phyloP scores from a whole-genome alignment of 2,797 vertebrate species.

The Lophius americanus region DNA sequence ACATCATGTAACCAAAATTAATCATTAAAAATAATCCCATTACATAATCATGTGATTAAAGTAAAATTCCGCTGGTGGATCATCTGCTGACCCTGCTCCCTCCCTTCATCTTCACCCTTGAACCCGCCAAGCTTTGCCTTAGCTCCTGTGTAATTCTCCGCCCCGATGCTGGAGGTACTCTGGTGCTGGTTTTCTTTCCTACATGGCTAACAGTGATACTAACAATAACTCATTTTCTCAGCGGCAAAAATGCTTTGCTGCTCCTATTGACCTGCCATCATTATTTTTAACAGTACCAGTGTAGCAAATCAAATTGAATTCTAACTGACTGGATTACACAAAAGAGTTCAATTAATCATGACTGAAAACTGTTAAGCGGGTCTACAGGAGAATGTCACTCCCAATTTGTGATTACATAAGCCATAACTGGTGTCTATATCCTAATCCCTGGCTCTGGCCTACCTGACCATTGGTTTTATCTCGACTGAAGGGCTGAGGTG shows the following conservation, averaged over 20 bases:
- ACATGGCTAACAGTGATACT: constrained; percentile 75
- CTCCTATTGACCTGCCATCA: constrained; percentile 57
- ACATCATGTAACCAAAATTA: constrained; percentile 1
- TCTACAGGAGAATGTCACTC: constrained; percentile 47
- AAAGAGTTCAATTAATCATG: constrained; percentile 6
- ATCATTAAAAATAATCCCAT: background rate
- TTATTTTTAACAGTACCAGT: background rate
- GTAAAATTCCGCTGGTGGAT: constrained; percentile 30
- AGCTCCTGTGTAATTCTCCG: constrained; percentile 66
- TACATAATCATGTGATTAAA: background rate
- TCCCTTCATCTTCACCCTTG: constrained; percentile 45
- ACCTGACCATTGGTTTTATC: constrained; percentile 81
- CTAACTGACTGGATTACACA: constrained; percentile 10
- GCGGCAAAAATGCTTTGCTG: constrained; percentile 55
- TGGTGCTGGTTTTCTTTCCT: constrained; percentile 86
- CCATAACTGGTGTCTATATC: constrained; percentile 53
- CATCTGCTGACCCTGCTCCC: constrained; percentile 39
- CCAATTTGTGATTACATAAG: constrained; percentile 24
- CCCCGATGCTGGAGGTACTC: constrained; percentile 74
- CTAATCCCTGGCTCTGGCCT: constrained; percentile 55
- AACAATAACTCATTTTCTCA: constrained; percentile 67
- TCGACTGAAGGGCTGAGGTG: constrained; percentile 84
- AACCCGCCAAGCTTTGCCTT: constrained; percentile 51
- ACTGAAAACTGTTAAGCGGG: constrained; percentile 38
- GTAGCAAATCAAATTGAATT: constrained; percentile 3